Evolutionary conservation across 2,888 invertebrate species (phyloP).

Genomic region (Xanthostigma xanthostigma): DNA sequence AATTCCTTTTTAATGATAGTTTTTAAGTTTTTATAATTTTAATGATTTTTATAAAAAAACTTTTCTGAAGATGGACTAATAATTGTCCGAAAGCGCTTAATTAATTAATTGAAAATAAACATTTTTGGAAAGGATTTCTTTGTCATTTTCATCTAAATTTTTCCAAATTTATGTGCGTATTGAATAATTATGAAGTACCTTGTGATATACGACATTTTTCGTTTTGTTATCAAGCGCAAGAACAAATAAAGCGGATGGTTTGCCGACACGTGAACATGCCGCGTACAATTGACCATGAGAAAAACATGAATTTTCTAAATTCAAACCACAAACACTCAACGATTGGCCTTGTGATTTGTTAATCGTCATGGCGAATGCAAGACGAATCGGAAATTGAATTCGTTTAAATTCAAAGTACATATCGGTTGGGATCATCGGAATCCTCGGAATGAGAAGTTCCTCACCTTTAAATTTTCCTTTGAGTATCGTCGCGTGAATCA

Average conservation of each 20-base stretch:
- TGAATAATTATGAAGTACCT: too few species aligned
- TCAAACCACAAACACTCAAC: conserved; percentile 18
- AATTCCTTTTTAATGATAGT: too few species aligned
- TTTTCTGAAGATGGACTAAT: too few species aligned
- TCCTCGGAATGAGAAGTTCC: conserved; percentile 15
- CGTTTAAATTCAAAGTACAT: conserved; percentile 15
- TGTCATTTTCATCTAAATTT: too few species aligned
- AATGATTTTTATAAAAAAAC: too few species aligned
- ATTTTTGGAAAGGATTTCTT: too few species aligned
- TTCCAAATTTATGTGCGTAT: too few species aligned
- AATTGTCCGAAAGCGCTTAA: too few species aligned
- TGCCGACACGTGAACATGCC: conserved; percentile 15
- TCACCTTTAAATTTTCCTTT: conserved; percentile 6
- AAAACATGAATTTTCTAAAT: conserved; percentile 20
- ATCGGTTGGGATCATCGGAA: conserved; percentile 18
- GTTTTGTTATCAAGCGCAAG: conserved; percentile 7
- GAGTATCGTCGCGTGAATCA: conserved; percentile 8
- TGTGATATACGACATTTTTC: conserved; percentile 11
- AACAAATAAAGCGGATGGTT: conserved; percentile 9
- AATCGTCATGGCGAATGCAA: conserved; percentile 19
- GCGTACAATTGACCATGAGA: conserved; percentile 21
- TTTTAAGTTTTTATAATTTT: too few species aligned
- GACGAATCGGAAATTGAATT: conserved; percentile 16
- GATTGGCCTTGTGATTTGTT: conserved; percentile 23
- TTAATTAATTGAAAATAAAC: too few species aligned